Evolutionary conservation across 2,797 vertebrate species (phyloP), one percentile per base, ranked within the genome.

Genomic region (Sebastes cheni): DNA sequence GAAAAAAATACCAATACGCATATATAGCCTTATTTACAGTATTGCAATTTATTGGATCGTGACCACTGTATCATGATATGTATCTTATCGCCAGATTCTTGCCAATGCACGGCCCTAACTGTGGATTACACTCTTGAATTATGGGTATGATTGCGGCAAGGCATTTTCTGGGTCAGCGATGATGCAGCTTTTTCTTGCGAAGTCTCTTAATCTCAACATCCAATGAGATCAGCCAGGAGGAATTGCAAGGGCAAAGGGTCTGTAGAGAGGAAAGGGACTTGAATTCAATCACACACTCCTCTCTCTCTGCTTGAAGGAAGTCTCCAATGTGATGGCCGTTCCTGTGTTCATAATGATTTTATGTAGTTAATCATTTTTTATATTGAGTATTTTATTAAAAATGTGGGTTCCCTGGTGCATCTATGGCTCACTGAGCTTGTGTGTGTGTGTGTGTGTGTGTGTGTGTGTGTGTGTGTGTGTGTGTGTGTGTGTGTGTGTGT

Each of bases 221-320:
- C 59, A 73, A 30, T 84, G 74, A 86, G 61, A 68, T 76, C 25
- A 80, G 60, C 42, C 32, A 16, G 58, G 46, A 71, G 52, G 55
- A 76, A 64, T 82, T 58, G 61, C 36, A 73, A 52, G 76, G 62
- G 64, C 65, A 66, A 27, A 75, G 56, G 55, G 34, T 81, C 72
- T 72, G 20, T 55, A 10, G 20, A 62, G 23, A 76, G 67, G 32
- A 82, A 56, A 56, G 55, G 58, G 60, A 32, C 52, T 46, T 36
- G 30, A 60, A 72, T 34, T 70, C 20, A 46, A 16, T 56, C 29
- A 13, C 62, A 62, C 56, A 54, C 27, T 54, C 2, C 25, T 36
- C 50, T 46, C 16, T 5, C 7, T 72, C 20, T 61, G 32, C 58
- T 16, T 30, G 6, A 14, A 42, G 61, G 72, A 54, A 12, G 60